A percentile compares a stretch with the other conserved stretches of the same genome.
phyloP scores from a whole-genome alignment of 92 coral and sea anemone genomes.

The Virgularia gustaviana region DNA sequence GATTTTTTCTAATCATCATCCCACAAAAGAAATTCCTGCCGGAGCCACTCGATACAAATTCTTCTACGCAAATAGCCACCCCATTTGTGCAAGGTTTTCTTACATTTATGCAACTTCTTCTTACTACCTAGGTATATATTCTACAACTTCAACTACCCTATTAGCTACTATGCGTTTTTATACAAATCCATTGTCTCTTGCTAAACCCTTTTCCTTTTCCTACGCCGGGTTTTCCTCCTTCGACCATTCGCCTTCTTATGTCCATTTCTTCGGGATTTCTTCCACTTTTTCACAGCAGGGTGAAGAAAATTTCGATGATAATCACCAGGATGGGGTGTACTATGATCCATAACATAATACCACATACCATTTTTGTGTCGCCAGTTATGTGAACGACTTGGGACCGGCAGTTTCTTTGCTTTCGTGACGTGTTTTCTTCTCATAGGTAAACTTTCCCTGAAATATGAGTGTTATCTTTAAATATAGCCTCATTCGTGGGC shows the following conservation, averaged over 20 bases:
- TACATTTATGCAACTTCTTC: not conserved
- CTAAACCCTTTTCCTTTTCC: not conserved
- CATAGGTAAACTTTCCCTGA: no score
- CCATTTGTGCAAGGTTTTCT: no score
- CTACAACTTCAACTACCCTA: no score
- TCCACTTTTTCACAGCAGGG: constrained; percentile 26
- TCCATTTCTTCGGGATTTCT: not conserved
- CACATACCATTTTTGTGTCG: constrained; percentile 33
- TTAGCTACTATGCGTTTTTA: no score
- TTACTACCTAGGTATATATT: not conserved
- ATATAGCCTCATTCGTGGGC: no score
- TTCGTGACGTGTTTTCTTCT: no score
- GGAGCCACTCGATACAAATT: no score
- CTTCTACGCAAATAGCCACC: no score
- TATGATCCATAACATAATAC: constrained; percentile 21
- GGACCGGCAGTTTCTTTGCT: no score
- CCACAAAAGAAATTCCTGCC: no score
- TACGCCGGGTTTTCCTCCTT: not conserved
- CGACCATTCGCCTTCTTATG: not conserved
- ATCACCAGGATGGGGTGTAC: not conserved
- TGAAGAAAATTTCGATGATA: constrained; percentile 12
- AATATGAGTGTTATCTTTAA: no score
- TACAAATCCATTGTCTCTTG: not conserved
- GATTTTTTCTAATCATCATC: no score
- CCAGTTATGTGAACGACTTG: constrained; percentile 20